A percentile compares a stretch with the other conserved stretches of the same genome.
These are phyloP conservation scores for Lepidochitona cinerea DNA, from an alignment of 2,888 invertebrate species.

Conservation along the genomic window DNA sequence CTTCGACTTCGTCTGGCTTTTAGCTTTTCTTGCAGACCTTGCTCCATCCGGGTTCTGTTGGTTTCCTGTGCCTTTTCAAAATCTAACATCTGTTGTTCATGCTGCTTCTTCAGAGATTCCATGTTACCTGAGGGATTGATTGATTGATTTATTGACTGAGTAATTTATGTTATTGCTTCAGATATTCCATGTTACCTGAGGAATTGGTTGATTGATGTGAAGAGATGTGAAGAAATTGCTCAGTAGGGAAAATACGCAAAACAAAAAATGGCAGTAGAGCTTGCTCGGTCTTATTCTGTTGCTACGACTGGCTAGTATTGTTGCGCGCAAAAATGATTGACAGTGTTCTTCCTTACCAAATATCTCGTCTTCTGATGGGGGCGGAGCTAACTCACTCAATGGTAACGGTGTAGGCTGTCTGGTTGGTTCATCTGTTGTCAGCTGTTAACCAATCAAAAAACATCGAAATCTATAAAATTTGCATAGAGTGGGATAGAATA, in stretches of 20 bases:
- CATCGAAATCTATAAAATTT: background rate
- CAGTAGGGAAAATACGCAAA: no score
- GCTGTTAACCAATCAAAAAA: background rate
- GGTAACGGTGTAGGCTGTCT: constrained; percentile 60
- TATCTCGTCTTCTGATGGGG: constrained; percentile 71
- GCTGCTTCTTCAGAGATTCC: constrained; percentile 64
- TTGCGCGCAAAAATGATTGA: no score
- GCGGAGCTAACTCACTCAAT: constrained; percentile 71
- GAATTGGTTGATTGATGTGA: no score
- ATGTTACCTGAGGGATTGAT: constrained; percentile 71
- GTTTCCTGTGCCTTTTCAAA: constrained; percentile 66
- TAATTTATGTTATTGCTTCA: no score
- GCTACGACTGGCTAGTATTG: no score
- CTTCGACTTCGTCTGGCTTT: constrained; percentile 53
- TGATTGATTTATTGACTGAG: no score
- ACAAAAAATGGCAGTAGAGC: no score
- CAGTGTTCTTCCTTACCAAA: no score
- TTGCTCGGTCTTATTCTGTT: no score
- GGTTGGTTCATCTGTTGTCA: constrained; percentile 3
- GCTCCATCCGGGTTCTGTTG: constrained; percentile 68
- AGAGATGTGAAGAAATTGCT: no score
- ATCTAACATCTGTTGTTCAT: constrained; percentile 65
- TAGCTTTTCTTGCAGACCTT: constrained; percentile 70
- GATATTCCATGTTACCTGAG: no score
- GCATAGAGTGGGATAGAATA: no score